Conservation (phyloP, 2,113 vertebrate genomes). For the Cranoglanis bouderius region DNA sequence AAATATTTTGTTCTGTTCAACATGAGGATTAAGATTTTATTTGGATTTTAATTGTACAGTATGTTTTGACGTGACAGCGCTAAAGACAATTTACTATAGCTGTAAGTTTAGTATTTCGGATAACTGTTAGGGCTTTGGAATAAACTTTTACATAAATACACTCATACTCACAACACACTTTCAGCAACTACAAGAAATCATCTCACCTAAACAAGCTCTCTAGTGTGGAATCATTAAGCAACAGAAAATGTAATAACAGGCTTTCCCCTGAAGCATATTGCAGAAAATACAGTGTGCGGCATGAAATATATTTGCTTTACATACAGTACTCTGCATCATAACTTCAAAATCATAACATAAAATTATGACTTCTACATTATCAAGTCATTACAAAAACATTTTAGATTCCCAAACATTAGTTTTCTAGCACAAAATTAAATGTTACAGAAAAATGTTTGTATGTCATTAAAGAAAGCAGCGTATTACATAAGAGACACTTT, state of each 20-base stretch:
- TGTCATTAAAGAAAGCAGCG: no score
- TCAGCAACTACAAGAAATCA: background rate
- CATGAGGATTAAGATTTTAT: background rate
- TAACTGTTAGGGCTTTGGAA: background rate
- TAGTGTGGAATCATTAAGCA: conserved; percentile 31
- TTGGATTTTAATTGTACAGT: background rate
- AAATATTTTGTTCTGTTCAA: background rate
- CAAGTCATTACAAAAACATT: no score
- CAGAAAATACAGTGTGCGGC: conserved; percentile 22
- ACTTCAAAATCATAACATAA: no score
- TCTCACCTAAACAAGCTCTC: background rate
- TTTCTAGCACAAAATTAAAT: no score
- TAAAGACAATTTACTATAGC: background rate
- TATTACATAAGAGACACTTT: no score
- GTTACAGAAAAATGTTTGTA: no score
- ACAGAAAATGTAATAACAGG: conserved; percentile 14
- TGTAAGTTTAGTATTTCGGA: background rate
- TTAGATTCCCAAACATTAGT: no score
- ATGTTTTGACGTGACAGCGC: background rate
- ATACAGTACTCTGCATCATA: no score
- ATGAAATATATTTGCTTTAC: conserved; percentile 36
- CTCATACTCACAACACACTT: background rate
- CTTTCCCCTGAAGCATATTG: conserved; percentile 8
- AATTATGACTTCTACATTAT: no score
- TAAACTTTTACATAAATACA: background rate